A percentile compares a stretch with the other conserved stretches of the same genome.
phyloP scores from a whole-genome alignment of 1,140 invertebrate genomes.

The Leptestheria dahalacensis region DNA sequence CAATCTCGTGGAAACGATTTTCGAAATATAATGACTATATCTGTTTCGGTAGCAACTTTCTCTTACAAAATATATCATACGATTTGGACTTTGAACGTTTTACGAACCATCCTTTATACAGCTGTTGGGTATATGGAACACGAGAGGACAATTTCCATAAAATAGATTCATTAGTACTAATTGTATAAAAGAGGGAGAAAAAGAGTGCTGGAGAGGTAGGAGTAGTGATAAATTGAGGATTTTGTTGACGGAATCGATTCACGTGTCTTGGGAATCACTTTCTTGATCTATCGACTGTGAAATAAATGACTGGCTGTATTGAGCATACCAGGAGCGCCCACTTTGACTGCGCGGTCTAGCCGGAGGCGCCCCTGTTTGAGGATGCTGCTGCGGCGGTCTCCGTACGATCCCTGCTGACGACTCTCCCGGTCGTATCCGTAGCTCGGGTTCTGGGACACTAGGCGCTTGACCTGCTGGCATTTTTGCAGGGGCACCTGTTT shows the following conservation, averaged over 20 bases:
- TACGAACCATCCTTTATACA: background rate
- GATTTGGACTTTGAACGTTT: background rate
- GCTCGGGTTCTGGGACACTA: background rate
- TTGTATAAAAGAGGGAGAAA: background rate
- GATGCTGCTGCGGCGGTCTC: background rate
- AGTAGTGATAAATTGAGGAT: background rate
- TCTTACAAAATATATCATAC: too few species aligned
- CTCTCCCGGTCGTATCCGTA: background rate
- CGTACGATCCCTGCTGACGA: background rate
- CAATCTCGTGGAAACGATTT: too few species aligned
- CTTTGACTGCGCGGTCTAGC: constrained; percentile 4
- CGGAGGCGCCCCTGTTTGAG: background rate
- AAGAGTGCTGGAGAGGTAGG: background rate
- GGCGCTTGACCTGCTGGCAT: background rate
- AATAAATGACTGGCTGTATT: constrained; percentile 19
- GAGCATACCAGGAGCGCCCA: constrained; percentile 17
- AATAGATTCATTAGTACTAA: background rate
- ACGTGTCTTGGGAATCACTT: constrained; percentile 1
- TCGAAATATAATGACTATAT: too few species aligned
- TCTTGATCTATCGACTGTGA: constrained; percentile 16
- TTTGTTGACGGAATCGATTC: background rate
- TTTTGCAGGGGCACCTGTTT: background rate
- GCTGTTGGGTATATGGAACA: background rate
- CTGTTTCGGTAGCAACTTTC: too few species aligned
- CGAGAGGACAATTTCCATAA: background rate